Evolutionary conservation across 1,140 invertebrate species (phyloP), one percentile per base, ranked within the genome.

Genomic region (Dreissena rostriformis): DNA sequence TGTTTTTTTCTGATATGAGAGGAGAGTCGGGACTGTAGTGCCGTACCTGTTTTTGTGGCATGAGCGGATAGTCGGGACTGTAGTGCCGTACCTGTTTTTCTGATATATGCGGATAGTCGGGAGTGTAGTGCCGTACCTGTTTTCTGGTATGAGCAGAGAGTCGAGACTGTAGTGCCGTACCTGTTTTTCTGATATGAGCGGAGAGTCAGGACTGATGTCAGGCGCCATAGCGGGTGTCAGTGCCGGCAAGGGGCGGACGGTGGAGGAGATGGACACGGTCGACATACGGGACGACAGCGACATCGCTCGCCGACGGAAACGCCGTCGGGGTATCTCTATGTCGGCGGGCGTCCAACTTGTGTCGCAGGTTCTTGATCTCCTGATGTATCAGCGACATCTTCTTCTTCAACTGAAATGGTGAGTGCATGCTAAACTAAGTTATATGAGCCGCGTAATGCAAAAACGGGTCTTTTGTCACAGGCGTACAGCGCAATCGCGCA

Each of bases 321-420:
- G 91, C 80, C 87, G 88, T 57, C 79, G 85, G 28, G 84, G 84
- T n/a, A 88, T 82, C n/a, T 90, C 90, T 68, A 86, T 78, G 6
- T 90, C 87, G 63, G 15, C 85, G 80, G 55, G 90, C 88, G 24
- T 94, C 93, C 11, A 94, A 85, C 70, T 92, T 89, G 57, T 92
- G 87, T 26, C 92, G 94, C 52, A 95, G 86, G 53, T 93, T 92
- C 79, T 94, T 94, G 0, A 95, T 91, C 83, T 95, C 94, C 75
- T 94, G 92, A 84, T 95, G 94, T 14, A 95, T 94, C 52, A 91
- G 84, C 61, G 93, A 90, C 88, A 95, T 92, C 81, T 94, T 93
- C 66, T 93, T 88, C 75, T 95, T 94, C 66, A 95, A 90, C 94
- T 95, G 86, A 66, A 82, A 85, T 75, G 14, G 82, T 22, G 65